These are phyloP conservation scores for Peromyscus eremicus DNA, from an alignment of 2,797 vertebrate genomes.

Conservation along the genomic window DNA sequence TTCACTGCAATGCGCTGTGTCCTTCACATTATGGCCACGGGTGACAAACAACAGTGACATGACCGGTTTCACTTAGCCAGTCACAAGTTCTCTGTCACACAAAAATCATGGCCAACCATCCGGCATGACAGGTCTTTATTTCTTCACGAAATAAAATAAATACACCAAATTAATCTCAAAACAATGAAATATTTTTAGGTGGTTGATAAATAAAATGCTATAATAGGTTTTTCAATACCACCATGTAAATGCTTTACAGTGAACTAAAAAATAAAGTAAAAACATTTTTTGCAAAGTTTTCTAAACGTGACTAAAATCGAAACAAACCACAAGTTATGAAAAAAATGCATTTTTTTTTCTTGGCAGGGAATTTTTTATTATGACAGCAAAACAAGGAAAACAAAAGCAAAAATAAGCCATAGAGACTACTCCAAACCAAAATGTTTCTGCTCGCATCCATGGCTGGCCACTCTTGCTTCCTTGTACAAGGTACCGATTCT, in stretches of 20 bases:
- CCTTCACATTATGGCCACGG: background rate
- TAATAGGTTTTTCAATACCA: slow-evolving; percentile 4
- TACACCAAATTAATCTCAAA: background rate
- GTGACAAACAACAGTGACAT: background rate
- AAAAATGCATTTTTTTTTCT: background rate
- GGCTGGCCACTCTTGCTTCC: background rate
- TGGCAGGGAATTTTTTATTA: background rate
- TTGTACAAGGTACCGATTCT: too few relatives aligned
- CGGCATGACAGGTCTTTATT: background rate
- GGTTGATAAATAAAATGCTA: background rate
- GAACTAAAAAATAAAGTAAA: slow-evolving; percentile 5
- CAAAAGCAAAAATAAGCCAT: background rate
- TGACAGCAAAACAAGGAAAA: background rate
- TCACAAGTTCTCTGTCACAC: background rate
- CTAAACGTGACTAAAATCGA: slow-evolving; percentile 2
- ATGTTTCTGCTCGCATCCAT: background rate
- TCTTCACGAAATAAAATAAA: slow-evolving; percentile 24
- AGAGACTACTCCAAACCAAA: background rate
- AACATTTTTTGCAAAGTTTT: slow-evolving; percentile 17
- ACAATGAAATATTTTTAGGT: background rate
- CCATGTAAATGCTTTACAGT: background rate
- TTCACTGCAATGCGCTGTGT: background rate
- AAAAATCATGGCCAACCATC: background rate
- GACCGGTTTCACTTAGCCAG: background rate
- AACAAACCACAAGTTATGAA: background rate